These are phyloP conservation scores for Pogonomyrmex barbatus DNA, from an alignment of 1,140 invertebrate species.

Conservation along the genomic window DNA sequence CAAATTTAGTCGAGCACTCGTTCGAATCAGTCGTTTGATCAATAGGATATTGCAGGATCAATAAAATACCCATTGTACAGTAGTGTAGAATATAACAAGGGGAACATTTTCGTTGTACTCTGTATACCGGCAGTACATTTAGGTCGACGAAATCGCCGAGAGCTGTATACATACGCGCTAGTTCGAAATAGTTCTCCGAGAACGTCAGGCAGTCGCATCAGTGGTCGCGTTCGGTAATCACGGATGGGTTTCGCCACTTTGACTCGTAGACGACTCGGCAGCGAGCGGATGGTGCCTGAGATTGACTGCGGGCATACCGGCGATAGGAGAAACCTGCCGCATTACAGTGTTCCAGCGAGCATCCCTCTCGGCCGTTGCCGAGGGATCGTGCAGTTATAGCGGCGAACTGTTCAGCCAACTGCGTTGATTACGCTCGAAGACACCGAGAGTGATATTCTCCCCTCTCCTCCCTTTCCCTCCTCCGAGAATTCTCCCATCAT, in stretches of 20 bases:
- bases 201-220: constrained; percentile 65
- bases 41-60: constrained; percentile 49
- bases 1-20: not conserved
- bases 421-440: constrained; percentile 74
- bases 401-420: constrained; percentile 69
- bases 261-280: constrained; percentile 64
- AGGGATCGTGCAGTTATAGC: constrained; percentile 33
- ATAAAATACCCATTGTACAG: constrained; percentile 22
- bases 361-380: constrained; percentile 30
- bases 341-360: constrained; percentile 63
- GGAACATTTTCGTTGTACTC: constrained; percentile 1
- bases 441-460: constrained; percentile 69
- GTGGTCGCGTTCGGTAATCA: constrained; percentile 68
- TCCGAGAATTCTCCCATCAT: not conserved
- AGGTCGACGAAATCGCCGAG: constrained; percentile 9
- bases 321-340: constrained; percentile 57
- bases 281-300: constrained; percentile 56
- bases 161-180: not conserved
- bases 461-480: not conserved
- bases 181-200: constrained; percentile 49
- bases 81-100: not conserved
- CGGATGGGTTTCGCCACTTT: constrained; percentile 72
- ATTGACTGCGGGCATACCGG: constrained; percentile 64
- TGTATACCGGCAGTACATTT: not conserved
- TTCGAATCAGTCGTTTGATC: constrained; percentile 10